Evolutionary conservation across 2,888 invertebrate genomes (phyloP).

Genomic region (Spisula solida): DNA sequence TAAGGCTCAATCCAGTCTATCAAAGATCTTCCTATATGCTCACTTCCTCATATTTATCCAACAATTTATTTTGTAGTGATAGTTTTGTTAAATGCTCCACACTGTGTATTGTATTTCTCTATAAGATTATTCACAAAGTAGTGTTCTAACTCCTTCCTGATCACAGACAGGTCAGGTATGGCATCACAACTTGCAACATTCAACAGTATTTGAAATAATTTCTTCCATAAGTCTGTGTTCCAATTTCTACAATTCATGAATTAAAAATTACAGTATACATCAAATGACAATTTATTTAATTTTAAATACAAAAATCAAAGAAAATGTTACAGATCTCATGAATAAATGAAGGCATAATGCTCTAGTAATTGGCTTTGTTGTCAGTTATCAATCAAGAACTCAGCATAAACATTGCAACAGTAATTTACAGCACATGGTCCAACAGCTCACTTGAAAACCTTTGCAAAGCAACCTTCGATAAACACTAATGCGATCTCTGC

Average conservation of each 20-base stretch:
- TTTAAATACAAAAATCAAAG: no score
- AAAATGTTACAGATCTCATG: no score
- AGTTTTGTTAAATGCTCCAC: slow-evolving; percentile 49
- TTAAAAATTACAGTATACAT: neutral
- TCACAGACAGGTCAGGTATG: slow-evolving; percentile 91
- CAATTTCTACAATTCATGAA: slow-evolving; percentile 77
- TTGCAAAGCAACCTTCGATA: no score
- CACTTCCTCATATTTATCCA: neutral
- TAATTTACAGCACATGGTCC: no score
- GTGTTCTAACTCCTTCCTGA: slow-evolving; percentile 81
- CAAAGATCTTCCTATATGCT: no score
- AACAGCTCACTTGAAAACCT: no score
- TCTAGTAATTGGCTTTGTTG: no score
- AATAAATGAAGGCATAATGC: no score
- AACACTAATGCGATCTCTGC: no score
- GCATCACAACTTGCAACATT: slow-evolving; percentile 94
- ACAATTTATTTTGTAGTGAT: slow-evolving; percentile 15
- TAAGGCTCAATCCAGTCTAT: no score
- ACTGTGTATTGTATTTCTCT: slow-evolving; percentile 70
- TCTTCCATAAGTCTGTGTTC: slow-evolving; percentile 90
- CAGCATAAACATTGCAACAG: no score
- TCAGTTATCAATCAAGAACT: no score
- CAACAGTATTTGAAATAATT: slow-evolving; percentile 93
- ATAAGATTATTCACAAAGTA: slow-evolving; percentile 77
- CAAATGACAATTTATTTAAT: neutral